These are phyloP conservation scores for Drosophila repleta DNA, from an alignment of 1,140 invertebrate genomes.

Conservation along the genomic window DNA sequence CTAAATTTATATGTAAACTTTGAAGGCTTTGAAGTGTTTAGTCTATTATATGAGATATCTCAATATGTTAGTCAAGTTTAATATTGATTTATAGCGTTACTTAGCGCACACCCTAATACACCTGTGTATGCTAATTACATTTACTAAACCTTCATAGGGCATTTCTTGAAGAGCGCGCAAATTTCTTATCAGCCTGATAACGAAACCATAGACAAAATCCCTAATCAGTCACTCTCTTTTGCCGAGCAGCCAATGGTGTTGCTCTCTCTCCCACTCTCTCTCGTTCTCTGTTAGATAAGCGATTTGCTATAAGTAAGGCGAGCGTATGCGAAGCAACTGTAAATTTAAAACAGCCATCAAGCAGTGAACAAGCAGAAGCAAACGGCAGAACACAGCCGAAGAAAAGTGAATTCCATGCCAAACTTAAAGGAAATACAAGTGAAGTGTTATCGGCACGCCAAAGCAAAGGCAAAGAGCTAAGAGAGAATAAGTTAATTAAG, in stretches of 20 bases:
- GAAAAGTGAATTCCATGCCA: constrained; percentile 69
- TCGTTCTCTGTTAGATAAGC: constrained; percentile 17
- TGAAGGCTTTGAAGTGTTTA: no score
- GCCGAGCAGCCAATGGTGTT: not conserved
- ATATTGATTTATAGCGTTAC: not conserved
- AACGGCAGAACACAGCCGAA: constrained; percentile 57
- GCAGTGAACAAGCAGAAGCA: constrained; percentile 47
- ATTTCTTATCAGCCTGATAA: constrained; percentile 39
- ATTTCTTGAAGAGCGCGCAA: constrained; percentile 14
- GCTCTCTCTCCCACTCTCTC: constrained; percentile 18
- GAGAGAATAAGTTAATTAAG: not conserved
- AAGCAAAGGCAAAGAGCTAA: constrained; percentile 62
- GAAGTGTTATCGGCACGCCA: constrained; percentile 70
- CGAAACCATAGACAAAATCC: no score
- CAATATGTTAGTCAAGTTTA: not conserved
- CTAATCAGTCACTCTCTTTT: not conserved
- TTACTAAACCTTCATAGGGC: constrained; percentile 12
- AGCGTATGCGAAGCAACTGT: constrained; percentile 1
- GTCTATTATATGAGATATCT: no score
- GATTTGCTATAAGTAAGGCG: constrained; percentile 60
- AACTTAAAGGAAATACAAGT: constrained; percentile 66
- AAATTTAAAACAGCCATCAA: constrained; percentile 59
- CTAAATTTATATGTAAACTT: no score
- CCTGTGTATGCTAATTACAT: not conserved
- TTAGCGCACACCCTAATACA: not conserved